Evolutionary conservation across 2,888 invertebrate species (phyloP), one percentile per base, ranked within the genome.

Genomic region (Lumbricus terrestris): DNA sequence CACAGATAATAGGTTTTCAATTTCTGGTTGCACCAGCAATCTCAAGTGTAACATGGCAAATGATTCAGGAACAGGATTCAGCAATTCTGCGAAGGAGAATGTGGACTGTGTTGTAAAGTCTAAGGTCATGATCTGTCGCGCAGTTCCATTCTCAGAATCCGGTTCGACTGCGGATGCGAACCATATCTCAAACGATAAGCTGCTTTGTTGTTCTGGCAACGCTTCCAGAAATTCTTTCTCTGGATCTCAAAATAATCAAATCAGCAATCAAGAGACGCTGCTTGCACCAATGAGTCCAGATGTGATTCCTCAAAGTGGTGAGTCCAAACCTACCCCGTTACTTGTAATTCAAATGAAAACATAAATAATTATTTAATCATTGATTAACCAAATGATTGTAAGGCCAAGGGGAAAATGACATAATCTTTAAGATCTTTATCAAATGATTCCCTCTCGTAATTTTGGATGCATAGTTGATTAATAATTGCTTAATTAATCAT

Each of bases 271-370:
- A n/a, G 69, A 69, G n/a, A n/a, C n/a, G n/a, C n/a, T n/a, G n/a
- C n/a, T 69, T n/a, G n/a, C n/a, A 69, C 69, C 69, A n/a, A 69
- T 69, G 69, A 69, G 69, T 69, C 69, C 69, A n/a, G 69, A 69
- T 69, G 69, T 69, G 5, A 69, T 69, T 69, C 69, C 69, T 69
- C 69, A n/a, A 69, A 69, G 69, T 69, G 69, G 69, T 69, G 69
- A 69, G 69, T 6, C 23, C 23, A 20, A n/a, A 47, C 23, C 1
- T 47, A 47, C 47, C 47, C 11, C n/a, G n/a, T 6, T 47, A n/a
- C n/a, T 16, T 6, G 6, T 69, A 69, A n/a, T 69, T 69, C 69
- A 69, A n/a, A 13, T 69, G 69, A 69, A 69, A n/a, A 69, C 29
- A n/a, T 69, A n/a, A 8, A 8, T n/a, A 5, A 69, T n/a, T n/a